Evolutionary conservation across 2,113 vertebrate species (phyloP).

Genomic region (Smithornis capensis): DNA sequence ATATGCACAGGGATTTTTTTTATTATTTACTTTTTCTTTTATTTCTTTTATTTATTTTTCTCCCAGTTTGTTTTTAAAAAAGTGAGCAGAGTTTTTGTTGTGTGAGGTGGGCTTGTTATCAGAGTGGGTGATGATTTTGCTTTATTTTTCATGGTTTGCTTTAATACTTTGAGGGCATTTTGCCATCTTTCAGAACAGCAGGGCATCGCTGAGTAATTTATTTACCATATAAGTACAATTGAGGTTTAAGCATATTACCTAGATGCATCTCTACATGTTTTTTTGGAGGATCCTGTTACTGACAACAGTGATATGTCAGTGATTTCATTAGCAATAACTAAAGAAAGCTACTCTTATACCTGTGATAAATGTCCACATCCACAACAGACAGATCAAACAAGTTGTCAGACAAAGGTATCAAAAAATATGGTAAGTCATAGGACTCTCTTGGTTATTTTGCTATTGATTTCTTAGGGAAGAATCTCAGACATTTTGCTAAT

Average conservation of each 20-base stretch:
- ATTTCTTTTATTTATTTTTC: not conserved
- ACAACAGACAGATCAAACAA: not conserved
- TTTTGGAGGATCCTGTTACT: not conserved
- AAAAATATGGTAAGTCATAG: not conserved
- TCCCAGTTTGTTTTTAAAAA: not conserved
- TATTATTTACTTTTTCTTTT: not conserved
- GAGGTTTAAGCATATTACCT: not conserved
- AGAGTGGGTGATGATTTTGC: not conserved
- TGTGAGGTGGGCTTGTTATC: not conserved
- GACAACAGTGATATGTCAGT: not conserved
- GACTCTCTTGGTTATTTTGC: not conserved
- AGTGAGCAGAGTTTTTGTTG: not conserved
- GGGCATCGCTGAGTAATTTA: not conserved
- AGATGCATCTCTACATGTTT: not conserved
- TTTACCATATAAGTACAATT: not conserved
- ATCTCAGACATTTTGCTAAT: not conserved
- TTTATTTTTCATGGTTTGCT: not conserved
- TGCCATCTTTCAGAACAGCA: not conserved
- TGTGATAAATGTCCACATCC: not conserved
- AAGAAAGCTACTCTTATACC: not conserved
- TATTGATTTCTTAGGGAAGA: not conserved
- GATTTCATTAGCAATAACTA: not conserved
- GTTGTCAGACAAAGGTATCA: not conserved
- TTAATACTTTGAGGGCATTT: not conserved
- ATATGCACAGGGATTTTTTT: not conserved